Conservation (phyloP, 2,888 invertebrate species). For the Sinopyrophorus schimmeli region DNA sequence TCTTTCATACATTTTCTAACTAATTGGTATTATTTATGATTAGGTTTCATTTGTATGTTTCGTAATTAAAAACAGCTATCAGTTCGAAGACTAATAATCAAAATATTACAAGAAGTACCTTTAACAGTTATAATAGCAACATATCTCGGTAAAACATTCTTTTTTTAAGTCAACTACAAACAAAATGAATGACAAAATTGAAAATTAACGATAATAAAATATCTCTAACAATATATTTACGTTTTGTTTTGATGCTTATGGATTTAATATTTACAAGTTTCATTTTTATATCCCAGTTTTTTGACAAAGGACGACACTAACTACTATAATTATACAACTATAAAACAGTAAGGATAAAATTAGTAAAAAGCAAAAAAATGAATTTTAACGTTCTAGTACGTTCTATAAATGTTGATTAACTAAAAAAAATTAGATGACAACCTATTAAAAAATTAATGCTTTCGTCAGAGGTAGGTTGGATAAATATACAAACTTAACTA, state of each 20-base stretch:
- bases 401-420: no score
- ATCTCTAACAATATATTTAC: conserved; percentile 25
- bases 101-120: conserved; percentile 12
- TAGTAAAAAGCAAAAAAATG: no score
- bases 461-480: no score
- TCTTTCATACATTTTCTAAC: conserved; percentile 29
- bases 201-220: conserved; percentile 17
- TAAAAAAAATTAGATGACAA: no score
- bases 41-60: conserved; percentile 21
- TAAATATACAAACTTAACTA: neutral
- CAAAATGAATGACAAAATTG: conserved; percentile 11
- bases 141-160: conserved; percentile 19
- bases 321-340: no score
- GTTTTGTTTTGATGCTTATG: conserved; percentile 17
- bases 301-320: conserved; percentile 21
- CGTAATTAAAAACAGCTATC: conserved; percentile 17
- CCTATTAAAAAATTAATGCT: no score
- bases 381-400: no score
- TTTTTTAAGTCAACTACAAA: conserved; percentile 12
- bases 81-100: conserved; percentile 20
- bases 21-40: conserved; percentile 27
- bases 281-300: conserved; percentile 6
- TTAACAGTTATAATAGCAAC: conserved; percentile 18
- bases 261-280: conserved; percentile 20
- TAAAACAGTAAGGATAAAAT: no score